These are phyloP conservation scores for Vidua macroura DNA, from an alignment of 2,113 vertebrate genomes.

Conservation along the genomic window DNA sequence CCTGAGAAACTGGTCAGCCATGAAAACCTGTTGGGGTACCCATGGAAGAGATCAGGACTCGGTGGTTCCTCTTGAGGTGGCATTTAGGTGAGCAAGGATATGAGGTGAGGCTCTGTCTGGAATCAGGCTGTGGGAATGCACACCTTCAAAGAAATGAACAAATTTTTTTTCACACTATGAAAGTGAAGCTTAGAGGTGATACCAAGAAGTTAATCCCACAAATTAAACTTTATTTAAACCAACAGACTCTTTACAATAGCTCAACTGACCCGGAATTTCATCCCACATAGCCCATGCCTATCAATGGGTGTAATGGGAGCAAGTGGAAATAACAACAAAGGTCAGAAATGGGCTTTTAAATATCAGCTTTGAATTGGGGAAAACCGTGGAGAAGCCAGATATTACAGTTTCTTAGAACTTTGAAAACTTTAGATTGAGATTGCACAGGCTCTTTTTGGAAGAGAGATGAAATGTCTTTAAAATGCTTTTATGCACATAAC, in stretches of 20 bases:
- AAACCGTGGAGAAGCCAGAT: neutral
- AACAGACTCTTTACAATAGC: neutral
- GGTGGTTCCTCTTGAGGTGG: neutral
- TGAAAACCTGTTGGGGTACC: neutral
- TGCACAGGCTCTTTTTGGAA: neutral
- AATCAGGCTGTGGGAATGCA: neutral
- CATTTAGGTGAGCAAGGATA: accelerated
- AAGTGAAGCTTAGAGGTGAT: neutral
- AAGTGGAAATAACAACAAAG: neutral
- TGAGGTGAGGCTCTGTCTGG: neutral
- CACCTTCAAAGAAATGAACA: neutral
- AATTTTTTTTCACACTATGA: neutral
- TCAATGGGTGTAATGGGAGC: neutral
- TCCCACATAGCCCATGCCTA: neutral
- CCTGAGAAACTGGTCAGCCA: neutral
- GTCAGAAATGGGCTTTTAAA: neutral
- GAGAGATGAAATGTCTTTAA: conserved; percentile 9
- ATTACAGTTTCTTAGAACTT: neutral
- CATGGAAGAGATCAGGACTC: accelerated
- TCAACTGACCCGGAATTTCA: neutral
- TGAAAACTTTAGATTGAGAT: neutral
- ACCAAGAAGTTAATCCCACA: neutral
- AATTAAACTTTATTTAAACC: neutral
- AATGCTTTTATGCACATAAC: neutral
- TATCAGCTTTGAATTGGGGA: neutral